phyloP scores from a whole-genome alignment of 2,888 invertebrate species.

The Chymomyza amoena region DNA sequence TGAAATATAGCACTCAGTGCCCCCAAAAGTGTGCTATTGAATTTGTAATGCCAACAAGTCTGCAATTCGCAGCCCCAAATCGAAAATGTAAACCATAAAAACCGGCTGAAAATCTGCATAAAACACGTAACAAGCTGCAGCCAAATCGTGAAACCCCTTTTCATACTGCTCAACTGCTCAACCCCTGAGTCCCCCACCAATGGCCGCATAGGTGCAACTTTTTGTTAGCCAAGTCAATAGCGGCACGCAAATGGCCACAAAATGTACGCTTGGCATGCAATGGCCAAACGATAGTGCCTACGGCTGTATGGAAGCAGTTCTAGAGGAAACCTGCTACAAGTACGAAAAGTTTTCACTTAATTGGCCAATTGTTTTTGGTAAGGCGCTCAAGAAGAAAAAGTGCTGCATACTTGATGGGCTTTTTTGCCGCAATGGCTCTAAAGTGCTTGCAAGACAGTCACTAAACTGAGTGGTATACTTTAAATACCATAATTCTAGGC shows the following conservation, averaged over 20 bases:
- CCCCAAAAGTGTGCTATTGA: constrained; percentile 33
- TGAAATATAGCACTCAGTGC: constrained; percentile 41
- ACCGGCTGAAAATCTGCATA: constrained; percentile 56
- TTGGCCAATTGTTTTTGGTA: constrained; percentile 57
- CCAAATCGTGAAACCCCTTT: background rate
- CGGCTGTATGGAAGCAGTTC: background rate
- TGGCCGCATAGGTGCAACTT: background rate
- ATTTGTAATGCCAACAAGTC: constrained; percentile 35
- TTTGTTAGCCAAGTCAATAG: constrained; percentile 15
- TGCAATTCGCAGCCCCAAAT: constrained; percentile 36
- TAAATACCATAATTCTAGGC: constrained; percentile 25
- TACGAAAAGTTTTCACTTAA: constrained; percentile 58
- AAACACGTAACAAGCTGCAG: constrained; percentile 52
- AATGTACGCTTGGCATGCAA: constrained; percentile 59
- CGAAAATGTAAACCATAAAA: constrained; percentile 47
- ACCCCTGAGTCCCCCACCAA: background rate
- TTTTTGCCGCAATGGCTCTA: constrained; percentile 18
- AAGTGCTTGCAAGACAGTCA: constrained; percentile 2
- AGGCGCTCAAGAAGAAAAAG: constrained; percentile 39
- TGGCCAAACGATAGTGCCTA: background rate
- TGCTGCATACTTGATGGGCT: constrained; percentile 50
- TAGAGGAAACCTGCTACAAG: constrained; percentile 8
- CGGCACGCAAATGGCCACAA: constrained; percentile 59
- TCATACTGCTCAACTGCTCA: background rate
- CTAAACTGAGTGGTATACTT: background rate